Percentiles rank a stretch among this genome's conserved stretches.
Evolutionary conservation across 2,113 vertebrate genomes (phyloP).

Genomic region (Mandrillus leucophaeus): DNA sequence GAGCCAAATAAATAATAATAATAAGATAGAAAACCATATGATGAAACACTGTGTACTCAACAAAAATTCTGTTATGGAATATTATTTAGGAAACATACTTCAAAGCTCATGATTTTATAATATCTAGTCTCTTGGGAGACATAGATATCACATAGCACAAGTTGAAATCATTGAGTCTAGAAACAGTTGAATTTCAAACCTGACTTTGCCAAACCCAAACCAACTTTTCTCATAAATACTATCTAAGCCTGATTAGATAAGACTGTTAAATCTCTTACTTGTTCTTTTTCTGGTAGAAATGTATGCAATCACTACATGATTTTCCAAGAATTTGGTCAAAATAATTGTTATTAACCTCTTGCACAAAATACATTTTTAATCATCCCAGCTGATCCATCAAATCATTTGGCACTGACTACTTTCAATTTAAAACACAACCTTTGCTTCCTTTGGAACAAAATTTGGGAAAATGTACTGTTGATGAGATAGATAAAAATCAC

Average conservation of each 20-base stretch:
- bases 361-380: slow-evolving; percentile 24
- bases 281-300: background rate
- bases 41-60: background rate
- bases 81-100: slow-evolving; percentile 1
- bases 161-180: background rate
- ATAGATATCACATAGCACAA: background rate
- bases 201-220: slow-evolving; percentile 30
- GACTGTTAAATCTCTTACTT: slow-evolving; percentile 14
- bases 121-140: background rate
- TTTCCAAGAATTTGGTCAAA: background rate
- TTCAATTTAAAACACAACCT: background rate
- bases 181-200: slow-evolving; percentile 31
- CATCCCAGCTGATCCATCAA: background rate
- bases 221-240: slow-evolving; percentile 47
- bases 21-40: background rate
- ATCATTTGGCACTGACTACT: background rate
- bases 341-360: background rate
- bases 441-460: background rate
- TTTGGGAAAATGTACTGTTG: background rate
- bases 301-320: background rate
- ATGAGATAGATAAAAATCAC: slow-evolving; percentile 14
- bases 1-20: slow-evolving; percentile 6
- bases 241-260: slow-evolving; percentile 45
- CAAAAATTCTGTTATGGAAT: slow-evolving; percentile 24
- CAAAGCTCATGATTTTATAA: slow-evolving; percentile 26